Evolutionary conservation across 2,113 vertebrate genomes (phyloP), one percentile per base, ranked within the genome.

Genomic region (Saimiri boliviensis): DNA sequence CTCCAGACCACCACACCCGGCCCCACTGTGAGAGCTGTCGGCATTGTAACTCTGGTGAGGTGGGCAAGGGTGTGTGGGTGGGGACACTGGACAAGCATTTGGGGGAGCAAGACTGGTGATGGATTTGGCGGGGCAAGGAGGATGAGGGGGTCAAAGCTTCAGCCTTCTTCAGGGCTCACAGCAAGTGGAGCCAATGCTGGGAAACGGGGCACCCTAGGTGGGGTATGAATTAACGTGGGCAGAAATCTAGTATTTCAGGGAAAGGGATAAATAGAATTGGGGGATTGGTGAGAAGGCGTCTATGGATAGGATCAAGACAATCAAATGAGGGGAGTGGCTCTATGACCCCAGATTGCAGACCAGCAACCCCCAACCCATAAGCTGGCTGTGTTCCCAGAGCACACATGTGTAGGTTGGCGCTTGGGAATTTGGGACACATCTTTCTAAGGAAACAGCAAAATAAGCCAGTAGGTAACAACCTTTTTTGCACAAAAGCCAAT

Each of bases 21-120:
- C 93, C 54, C 70, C 98, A 98, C 86, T 98, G 98, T 2, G 98
- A 98, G 70, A 98, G 90, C 94, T 98, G 98, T 45, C 96, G 96
- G 56, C 95, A 97, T 58, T 98, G 98, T n/a, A 84, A 96, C 91
- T 96, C 90, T 12, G 98, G 98, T 98, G 92, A 98, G 98, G 80
- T 1, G 74, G 80, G 76, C 23, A 16, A 42, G 37, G 17, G 56
- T 23, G 35, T 58, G 27, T 16, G 17, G 54, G 52, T 3, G 13
- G 49, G 11, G 35, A 19, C 68, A 6, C 2, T 23, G n/a, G 23
- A 27, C 19, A 12, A 30, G 47, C 1, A 2, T 16, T 3, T 17
- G 21, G 76, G 74, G 77, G 19, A 25, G 49, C 56, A 6, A 47
- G 56, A 35, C 25, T 7, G 8, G 54, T 9, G 47, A 25, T 37